Evolutionary conservation across 2,888 invertebrate species (phyloP).

Genomic region (Drosophila austrosaltans): DNA sequence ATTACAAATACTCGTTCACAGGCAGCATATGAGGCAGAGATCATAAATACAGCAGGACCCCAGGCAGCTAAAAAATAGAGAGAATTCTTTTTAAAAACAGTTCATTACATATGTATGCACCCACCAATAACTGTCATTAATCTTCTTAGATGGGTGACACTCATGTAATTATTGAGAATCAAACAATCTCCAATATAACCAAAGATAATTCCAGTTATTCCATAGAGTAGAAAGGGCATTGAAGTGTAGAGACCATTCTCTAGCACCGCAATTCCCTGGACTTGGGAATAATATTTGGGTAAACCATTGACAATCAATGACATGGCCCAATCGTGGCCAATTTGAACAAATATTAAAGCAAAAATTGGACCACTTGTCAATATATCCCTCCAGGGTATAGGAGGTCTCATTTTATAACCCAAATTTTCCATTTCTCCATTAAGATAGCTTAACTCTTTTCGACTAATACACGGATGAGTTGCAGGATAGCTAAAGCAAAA

Average conservation of each 20-base stretch:
- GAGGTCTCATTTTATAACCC: conserved; percentile 83
- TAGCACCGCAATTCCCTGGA: conserved; percentile 85
- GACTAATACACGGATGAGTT: conserved; percentile 88
- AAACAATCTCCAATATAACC: conserved; percentile 88
- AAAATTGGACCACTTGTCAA: conserved; percentile 87
- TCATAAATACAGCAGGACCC: conserved; percentile 86
- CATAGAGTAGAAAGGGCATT: conserved; percentile 86
- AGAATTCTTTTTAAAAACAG: not conserved
- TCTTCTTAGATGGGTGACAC: not conserved
- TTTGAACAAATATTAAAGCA: conserved; percentile 88
- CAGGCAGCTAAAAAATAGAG: conserved; percentile 81
- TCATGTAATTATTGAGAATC: conserved; percentile 84
- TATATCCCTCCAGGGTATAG: conserved; percentile 88
- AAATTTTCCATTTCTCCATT: conserved; percentile 85
- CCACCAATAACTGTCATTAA: conserved; percentile 12
- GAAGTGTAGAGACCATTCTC: conserved; percentile 85
- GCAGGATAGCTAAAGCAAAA: conserved; percentile 85
- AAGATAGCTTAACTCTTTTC: conserved; percentile 87
- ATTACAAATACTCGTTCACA: conserved; percentile 86
- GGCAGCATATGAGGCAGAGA: conserved; percentile 87
- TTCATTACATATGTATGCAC: not conserved
- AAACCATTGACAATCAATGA: conserved; percentile 86
- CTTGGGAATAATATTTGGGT: conserved; percentile 86
- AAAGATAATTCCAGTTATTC: conserved; percentile 85
- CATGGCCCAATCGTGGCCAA: conserved; percentile 87